These are phyloP conservation scores for Drosophila kepulauana DNA, from an alignment of 1,140 invertebrate species.

Conservation along the genomic window DNA sequence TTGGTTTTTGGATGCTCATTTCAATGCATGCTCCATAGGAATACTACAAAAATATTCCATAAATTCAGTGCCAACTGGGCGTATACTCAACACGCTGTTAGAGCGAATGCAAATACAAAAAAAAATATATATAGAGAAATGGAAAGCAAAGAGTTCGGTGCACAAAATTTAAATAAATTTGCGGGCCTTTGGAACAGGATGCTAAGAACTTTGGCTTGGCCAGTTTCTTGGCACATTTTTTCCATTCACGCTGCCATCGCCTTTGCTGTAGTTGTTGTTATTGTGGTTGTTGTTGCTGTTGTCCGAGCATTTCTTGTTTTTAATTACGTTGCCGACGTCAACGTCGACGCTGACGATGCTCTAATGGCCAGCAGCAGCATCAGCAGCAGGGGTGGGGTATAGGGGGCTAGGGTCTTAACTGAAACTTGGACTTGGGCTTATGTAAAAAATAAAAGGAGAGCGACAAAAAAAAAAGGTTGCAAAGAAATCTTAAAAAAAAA, in stretches of 20 bases:
- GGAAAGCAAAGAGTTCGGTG: slow-evolving; percentile 56
- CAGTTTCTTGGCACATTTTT: slow-evolving; percentile 74
- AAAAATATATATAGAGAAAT: not conserved
- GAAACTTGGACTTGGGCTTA: slow-evolving; percentile 62
- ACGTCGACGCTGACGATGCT: slow-evolving; percentile 47
- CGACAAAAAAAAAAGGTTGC: slow-evolving; percentile 64
- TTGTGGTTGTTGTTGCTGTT: slow-evolving; percentile 37
- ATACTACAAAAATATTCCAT: too few species aligned
- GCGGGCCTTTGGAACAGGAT: slow-evolving; percentile 24
- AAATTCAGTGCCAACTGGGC: too few species aligned
- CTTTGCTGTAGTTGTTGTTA: slow-evolving; percentile 8
- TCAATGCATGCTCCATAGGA: too few species aligned
- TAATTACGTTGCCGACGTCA: slow-evolving; percentile 72
- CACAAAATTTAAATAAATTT: slow-evolving; percentile 79
- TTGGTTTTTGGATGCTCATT: too few species aligned
- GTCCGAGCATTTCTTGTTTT: slow-evolving; percentile 72
- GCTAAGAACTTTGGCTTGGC: slow-evolving; percentile 22
- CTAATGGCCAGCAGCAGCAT: slow-evolving; percentile 61
- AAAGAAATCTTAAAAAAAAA: slow-evolving; percentile 60
- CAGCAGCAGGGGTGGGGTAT: not conserved
- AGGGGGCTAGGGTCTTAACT: slow-evolving; percentile 4
- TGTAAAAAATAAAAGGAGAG: slow-evolving; percentile 34
- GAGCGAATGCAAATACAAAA: not conserved
- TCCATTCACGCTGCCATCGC: not conserved
- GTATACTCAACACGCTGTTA: not conserved